Evolutionary conservation across 1,140 invertebrate genomes (phyloP).

Genomic region (Dolichoris vasculosae): DNA sequence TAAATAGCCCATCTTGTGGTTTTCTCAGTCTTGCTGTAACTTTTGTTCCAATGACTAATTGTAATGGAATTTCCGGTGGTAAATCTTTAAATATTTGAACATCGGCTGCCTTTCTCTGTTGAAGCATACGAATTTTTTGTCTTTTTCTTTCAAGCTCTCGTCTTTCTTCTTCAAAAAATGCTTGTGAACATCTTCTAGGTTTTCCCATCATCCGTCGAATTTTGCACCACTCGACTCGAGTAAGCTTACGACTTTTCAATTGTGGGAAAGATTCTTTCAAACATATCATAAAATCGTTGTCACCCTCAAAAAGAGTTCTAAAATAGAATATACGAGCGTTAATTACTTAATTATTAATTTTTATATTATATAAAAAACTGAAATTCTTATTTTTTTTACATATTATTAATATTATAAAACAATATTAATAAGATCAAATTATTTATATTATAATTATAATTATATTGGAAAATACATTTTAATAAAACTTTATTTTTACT

Average conservation of each 20-base stretch:
- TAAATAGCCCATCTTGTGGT: constrained; percentile 97
- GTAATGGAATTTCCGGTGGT: constrained; percentile 96
- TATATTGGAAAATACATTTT: too few species aligned
- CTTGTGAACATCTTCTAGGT: constrained; percentile 92
- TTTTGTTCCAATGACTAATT: constrained; percentile 97
- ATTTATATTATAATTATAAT: too few species aligned
- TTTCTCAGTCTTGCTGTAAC: constrained; percentile 92
- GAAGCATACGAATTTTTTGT: constrained; percentile 93
- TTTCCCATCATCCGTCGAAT: constrained; percentile 97
- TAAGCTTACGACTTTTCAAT: constrained; percentile 88
- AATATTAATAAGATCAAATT: too few species aligned
- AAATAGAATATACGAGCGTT: constrained; percentile 57
- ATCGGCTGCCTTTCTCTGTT: constrained; percentile 94
- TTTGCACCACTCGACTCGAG: constrained; percentile 95
- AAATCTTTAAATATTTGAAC: constrained; percentile 88
- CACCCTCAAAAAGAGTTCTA: constrained; percentile 93
- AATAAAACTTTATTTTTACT: too few species aligned
- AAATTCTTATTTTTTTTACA: not conserved
- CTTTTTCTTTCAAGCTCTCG: constrained; percentile 91
- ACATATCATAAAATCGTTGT: constrained; percentile 97
- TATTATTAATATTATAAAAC: too few species aligned
- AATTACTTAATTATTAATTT: constrained; percentile 42
- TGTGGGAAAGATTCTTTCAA: constrained; percentile 96
- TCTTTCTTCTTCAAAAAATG: constrained; percentile 97
- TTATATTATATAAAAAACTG: constrained; percentile 37